Conservation (phyloP, 2,113 vertebrate genomes). For the Colossoma macropomum region DNA sequence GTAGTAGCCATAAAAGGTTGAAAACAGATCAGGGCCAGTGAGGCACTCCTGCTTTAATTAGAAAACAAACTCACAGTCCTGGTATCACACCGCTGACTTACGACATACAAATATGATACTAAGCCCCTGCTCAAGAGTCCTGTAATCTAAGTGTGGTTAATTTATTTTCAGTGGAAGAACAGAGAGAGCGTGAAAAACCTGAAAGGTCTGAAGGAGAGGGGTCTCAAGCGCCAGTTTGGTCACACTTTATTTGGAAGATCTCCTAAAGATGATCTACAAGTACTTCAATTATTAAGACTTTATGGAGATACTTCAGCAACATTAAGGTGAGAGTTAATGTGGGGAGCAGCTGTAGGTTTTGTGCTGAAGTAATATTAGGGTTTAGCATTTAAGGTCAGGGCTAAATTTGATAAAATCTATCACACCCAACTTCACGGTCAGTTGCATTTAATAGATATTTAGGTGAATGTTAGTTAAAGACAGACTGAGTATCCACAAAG, state of each 20-base stretch:
- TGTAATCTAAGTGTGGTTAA: background rate
- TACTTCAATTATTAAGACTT: too few relatives aligned
- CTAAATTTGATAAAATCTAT: too few relatives aligned
- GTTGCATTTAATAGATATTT: too few relatives aligned
- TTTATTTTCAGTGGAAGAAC: background rate
- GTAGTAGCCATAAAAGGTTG: slow-evolving; percentile 11
- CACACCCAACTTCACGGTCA: too few relatives aligned
- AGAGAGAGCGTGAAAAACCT: background rate
- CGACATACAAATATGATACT: background rate
- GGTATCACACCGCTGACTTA: slow-evolving; percentile 35
- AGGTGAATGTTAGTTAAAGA: too few relatives aligned
- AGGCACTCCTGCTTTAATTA: slow-evolving; percentile 40
- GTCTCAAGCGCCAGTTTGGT: slow-evolving; percentile 4
- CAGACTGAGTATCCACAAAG: too few relatives aligned
- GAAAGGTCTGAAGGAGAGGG: slow-evolving; percentile 7
- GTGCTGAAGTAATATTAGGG: too few relatives aligned
- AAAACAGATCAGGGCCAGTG: slow-evolving; percentile 8
- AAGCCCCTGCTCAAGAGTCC: background rate
- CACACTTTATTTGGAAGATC: background rate
- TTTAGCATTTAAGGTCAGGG: too few relatives aligned
- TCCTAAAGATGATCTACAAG: too few relatives aligned
- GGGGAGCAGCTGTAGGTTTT: too few relatives aligned
- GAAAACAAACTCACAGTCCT: slow-evolving; percentile 15
- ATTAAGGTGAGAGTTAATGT: too few relatives aligned
- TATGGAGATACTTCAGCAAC: too few relatives aligned